Evolutionary conservation across 2,888 invertebrate species (phyloP).

Genomic region (Mesorhabditis sp.): DNA sequence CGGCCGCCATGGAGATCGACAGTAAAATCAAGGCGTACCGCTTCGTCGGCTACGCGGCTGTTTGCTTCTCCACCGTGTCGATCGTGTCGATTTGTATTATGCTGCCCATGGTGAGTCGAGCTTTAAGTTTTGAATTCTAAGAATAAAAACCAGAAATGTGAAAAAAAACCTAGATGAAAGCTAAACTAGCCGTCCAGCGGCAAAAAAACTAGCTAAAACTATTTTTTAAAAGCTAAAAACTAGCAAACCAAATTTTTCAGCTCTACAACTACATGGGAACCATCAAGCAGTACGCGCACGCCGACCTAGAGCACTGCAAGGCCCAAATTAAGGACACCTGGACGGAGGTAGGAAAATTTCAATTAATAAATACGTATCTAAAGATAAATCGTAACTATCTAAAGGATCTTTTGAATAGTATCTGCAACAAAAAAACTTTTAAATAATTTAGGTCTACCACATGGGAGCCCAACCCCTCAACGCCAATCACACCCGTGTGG

Average conservation of each 20-base stretch:
- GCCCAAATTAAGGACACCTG: slow-evolving; percentile 1
- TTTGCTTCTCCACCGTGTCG: neutral
- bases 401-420: too few relatives aligned
- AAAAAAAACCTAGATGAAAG: too few relatives aligned
- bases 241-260: neutral
- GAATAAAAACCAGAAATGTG: too few relatives aligned
- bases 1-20: neutral
- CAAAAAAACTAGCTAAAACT: neutral
- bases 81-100: neutral
- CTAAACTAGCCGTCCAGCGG: too few relatives aligned
- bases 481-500: neutral
- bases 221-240: neutral
- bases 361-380: neutral
- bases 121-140: too few relatives aligned
- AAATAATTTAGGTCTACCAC: neutral
- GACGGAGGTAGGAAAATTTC: neutral
- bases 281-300: neutral
- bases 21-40: neutral
- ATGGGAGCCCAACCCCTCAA: neutral
- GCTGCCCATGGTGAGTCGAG: neutral
- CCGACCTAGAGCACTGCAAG: neutral
- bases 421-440: too few relatives aligned
- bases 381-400: too few relatives aligned
- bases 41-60: slow-evolving; percentile 5
- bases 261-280: neutral